Conservation (phyloP, 2,797 vertebrate genomes). For the Myoxocephalus aenaeus region DNA sequence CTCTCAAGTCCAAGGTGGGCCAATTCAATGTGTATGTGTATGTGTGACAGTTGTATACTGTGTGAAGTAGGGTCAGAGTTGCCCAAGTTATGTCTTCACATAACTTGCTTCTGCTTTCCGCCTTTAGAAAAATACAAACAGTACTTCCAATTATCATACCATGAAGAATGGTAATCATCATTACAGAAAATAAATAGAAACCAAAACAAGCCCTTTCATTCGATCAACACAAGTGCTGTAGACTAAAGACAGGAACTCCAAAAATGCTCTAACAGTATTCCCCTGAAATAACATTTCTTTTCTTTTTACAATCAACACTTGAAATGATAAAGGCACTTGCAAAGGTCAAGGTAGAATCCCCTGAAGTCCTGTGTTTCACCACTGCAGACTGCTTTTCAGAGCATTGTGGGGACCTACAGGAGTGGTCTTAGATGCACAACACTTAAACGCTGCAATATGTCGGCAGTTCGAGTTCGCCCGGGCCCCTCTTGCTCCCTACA, state of each 20-base stretch:
- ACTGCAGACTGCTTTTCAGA: neutral
- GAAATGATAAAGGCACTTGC: no score
- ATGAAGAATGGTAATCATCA: neutral
- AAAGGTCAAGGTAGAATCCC: no score
- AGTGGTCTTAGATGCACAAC: neutral
- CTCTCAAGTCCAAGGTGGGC: constrained; percentile 51
- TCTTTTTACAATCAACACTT: no score
- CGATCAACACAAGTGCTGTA: neutral
- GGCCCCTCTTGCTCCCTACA: neutral
- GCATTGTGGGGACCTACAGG: neutral
- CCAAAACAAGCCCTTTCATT: neutral
- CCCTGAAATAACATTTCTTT: no score
- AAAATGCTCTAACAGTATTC: constrained; percentile 1
- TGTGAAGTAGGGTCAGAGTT: constrained; percentile 4
- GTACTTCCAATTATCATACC: neutral
- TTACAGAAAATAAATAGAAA: neutral
- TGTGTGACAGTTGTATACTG: neutral
- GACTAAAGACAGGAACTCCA: neutral
- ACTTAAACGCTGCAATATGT: neutral
- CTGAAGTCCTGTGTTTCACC: neutral
- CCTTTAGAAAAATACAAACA: neutral
- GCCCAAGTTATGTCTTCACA: neutral
- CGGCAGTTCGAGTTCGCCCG: neutral
- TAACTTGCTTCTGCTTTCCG: neutral
- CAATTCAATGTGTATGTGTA: constrained; percentile 7